Evolutionary conservation across 37 sponge, comb jelly and placozoan species (phyloP).

Genomic region (Cladorhizidae sp.): DNA sequence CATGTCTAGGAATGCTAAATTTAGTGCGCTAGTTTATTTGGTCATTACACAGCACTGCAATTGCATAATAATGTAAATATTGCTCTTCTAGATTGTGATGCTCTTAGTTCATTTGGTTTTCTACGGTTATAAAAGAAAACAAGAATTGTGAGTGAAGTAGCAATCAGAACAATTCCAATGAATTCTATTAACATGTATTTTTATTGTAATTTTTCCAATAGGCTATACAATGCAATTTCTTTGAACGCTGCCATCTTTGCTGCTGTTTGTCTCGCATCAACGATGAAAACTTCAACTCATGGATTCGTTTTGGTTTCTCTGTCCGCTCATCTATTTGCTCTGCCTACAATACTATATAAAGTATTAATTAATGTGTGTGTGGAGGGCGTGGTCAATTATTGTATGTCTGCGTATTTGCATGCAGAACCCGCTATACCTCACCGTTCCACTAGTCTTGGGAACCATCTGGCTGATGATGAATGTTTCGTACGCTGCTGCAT

Average conservation of each 20-base stretch:
- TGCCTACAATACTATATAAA: not conserved
- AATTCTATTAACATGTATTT: not conserved
- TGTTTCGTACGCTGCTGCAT: not conserved
- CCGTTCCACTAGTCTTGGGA: not conserved
- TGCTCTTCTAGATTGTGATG: slow-evolving; percentile 25
- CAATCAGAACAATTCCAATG: not conserved
- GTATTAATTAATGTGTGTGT: not conserved
- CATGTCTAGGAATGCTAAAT: too few relatives aligned
- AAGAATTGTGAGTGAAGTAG: not conserved
- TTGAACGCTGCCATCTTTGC: slow-evolving; percentile 90
- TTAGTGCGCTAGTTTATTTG: too few relatives aligned
- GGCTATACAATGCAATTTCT: slow-evolving; percentile 72
- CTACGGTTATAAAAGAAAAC: slow-evolving; percentile 34
- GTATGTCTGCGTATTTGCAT: not conserved
- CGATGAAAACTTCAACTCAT: not conserved
- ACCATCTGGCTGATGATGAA: not conserved
- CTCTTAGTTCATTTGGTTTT: slow-evolving; percentile 58
- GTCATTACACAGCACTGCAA: too few relatives aligned
- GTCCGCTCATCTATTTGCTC: not conserved
- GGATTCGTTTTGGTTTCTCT: not conserved
- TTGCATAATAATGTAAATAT: too few relatives aligned
- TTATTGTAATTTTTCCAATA: slow-evolving; percentile 1
- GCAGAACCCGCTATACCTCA: not conserved
- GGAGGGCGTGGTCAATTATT: not conserved
- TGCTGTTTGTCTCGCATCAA: slow-evolving; percentile 90